Evolutionary conservation across 2,888 invertebrate species (phyloP).

Genomic region (Idaea aversata): DNA sequence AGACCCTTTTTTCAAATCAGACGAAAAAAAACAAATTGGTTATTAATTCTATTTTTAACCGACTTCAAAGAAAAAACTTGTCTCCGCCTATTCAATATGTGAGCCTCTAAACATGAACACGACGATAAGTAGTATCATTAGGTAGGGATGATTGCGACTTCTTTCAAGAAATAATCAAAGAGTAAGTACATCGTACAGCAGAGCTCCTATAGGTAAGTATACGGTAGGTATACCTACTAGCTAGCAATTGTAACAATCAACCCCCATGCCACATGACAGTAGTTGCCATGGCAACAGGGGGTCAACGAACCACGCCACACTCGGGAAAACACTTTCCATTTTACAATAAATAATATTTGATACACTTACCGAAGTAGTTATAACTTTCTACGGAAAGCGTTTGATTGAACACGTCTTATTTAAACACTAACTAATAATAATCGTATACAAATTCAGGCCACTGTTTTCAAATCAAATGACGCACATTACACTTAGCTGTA

Average conservation of each 20-base stretch:
- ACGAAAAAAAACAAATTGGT: no score
- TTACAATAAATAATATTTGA: slow-evolving; percentile 4
- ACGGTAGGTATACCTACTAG: slow-evolving; percentile 4
- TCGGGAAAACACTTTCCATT: slow-evolving; percentile 43
- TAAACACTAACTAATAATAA: slow-evolving; percentile 4
- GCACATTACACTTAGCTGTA: background rate
- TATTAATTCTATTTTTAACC: no score
- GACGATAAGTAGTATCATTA: no score
- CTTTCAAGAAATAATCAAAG: background rate
- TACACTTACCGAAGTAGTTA: background rate
- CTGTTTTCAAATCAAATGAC: background rate
- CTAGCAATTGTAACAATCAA: slow-evolving; percentile 47
- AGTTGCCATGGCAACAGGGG: slow-evolving; percentile 64
- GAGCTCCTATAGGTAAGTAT: no score
- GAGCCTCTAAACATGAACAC: no score
- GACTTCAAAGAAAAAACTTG: no score
- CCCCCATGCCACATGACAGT: slow-evolving; percentile 56
- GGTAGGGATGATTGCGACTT: no score
- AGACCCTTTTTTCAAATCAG: no score
- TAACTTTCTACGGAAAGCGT: slow-evolving; percentile 5
- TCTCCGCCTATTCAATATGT: no score
- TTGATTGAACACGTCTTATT: slow-evolving; percentile 8
- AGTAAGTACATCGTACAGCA: no score
- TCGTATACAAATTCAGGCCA: slow-evolving; percentile 9
- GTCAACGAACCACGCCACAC: slow-evolving; percentile 65